Evolutionary conservation across 2,888 invertebrate species (phyloP), one percentile per base, ranked within the genome.

Genomic region (Deladenus siricidicola): DNA sequence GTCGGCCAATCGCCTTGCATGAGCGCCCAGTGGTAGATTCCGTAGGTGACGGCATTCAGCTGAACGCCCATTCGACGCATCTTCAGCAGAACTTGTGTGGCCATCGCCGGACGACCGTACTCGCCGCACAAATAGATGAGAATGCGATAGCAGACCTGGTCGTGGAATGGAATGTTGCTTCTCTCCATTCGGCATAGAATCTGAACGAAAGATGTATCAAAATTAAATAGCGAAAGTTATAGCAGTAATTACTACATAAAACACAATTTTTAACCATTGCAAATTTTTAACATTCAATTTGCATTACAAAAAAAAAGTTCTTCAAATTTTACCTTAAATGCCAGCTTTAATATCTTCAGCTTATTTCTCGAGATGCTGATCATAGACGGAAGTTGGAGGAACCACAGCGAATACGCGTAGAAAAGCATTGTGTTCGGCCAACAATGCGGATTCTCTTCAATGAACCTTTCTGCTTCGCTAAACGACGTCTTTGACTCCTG

Each of bases 41-140:
- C 96, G 77, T 98, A 98, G 0, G 98, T 98, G 55, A 98, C 86
- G 10, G 98, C 98, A 80, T 98, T 98, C 0, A 94, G 93, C 78
- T 90, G 90, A 43, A 98, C 85, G 0, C 91, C 91, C 43, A 88
- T 88, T 23, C 89, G 85, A 80, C 91, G 91, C 91, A 93, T 92
- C 48, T 90, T 85, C 78, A 70, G 64, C 45, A 76, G 76, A 6
- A 84, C 82, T 76, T 91, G 90, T 1, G 96, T 93, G 1, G 98
- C 96, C 74, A 98, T 82, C 59, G 91, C 87, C 0, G 98, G 96
- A 78, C 90, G 85, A 60, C 89, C 89, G 80, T 93, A 89, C 4
- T 71, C 69, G 21, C 96, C 93, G 81, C 96, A 98, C 26, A 98
- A 84, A 81, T 96, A 93, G 90, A 98, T 93, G 87, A 98, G 89